phyloP scores from a whole-genome alignment of 1,140 invertebrate genomes.

The Brachionus manjavacas region DNA sequence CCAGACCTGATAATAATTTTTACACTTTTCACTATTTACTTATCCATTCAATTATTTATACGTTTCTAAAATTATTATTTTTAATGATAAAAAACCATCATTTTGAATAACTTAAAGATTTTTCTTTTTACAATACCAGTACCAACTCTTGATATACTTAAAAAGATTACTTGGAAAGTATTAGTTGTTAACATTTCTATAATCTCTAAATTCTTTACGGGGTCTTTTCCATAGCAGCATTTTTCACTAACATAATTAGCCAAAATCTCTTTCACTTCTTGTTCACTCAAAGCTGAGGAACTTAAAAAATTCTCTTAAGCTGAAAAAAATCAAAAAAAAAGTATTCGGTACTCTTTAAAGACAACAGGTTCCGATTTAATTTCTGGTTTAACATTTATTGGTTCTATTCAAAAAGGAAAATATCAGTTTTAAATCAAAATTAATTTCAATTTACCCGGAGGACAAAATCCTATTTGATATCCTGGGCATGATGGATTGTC shows the following conservation, averaged over 20 bases:
- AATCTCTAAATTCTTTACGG: conserved; percentile 60
- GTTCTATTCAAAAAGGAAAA: background rate
- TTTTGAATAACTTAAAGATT: too few species aligned
- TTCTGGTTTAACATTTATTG: background rate
- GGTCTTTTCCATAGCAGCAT: conserved; percentile 62
- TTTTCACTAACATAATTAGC: conserved; percentile 57
- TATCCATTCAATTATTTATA: too few species aligned
- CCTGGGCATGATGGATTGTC: conserved; percentile 57
- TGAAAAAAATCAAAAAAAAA: too few species aligned
- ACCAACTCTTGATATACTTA: too few species aligned
- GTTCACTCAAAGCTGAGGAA: conserved; percentile 56
- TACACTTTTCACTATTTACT: too few species aligned
- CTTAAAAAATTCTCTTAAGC: conserved; percentile 44
- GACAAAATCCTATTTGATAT: conserved; percentile 60
- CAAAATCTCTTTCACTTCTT: conserved; percentile 60
- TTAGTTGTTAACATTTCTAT: conserved; percentile 59
- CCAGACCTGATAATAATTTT: too few species aligned
- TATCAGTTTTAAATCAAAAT: background rate
- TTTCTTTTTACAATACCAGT: too few species aligned
- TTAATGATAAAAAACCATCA: too few species aligned
- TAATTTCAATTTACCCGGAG: conserved; percentile 48
- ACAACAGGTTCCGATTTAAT: background rate
- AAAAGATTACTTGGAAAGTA: conserved; percentile 60
- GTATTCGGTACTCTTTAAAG: background rate
- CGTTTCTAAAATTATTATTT: too few species aligned